Conservation (phyloP, 2,888 invertebrate genomes). For the Liodrosophila aerea region DNA sequence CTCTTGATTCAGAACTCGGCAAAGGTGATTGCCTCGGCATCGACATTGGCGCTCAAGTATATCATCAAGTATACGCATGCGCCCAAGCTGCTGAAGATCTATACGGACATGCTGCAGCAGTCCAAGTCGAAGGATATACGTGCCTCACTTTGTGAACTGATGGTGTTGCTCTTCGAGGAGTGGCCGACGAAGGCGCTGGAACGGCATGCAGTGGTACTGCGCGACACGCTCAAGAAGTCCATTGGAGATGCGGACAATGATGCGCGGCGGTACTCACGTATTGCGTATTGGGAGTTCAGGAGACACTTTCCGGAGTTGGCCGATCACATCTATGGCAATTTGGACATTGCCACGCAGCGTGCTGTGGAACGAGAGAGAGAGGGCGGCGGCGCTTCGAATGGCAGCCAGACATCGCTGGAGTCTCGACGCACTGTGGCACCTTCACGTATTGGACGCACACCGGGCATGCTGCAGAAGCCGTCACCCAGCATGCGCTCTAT, state of each 20-base stretch:
- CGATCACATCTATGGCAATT: conserved; percentile 90
- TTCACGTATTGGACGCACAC: conserved; percentile 73
- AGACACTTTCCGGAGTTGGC: conserved; percentile 95
- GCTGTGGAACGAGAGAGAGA: conserved; percentile 84
- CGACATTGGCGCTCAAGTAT: conserved; percentile 92
- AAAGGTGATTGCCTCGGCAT: conserved; percentile 96
- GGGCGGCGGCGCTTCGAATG: conserved; percentile 41
- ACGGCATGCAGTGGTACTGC: conserved; percentile 88
- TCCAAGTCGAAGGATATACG: conserved; percentile 97
- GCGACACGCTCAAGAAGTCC: conserved; percentile 93
- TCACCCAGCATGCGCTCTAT: conserved; percentile 89
- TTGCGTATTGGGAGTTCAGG: conserved; percentile 95
- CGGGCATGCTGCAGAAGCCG: conserved; percentile 71
- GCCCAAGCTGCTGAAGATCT: conserved; percentile 90
- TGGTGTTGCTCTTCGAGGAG: conserved; percentile 90
- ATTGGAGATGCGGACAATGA: conserved; percentile 96
- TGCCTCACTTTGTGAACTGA: conserved; percentile 89
- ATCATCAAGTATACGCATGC: conserved; percentile 93
- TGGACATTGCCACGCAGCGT: conserved; percentile 89
- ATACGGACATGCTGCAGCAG: conserved; percentile 88
- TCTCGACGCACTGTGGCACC: conserved; percentile 58
- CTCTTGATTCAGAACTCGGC: conserved; percentile 97
- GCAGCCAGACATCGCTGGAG: conserved; percentile 49
- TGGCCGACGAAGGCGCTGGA: conserved; percentile 95
- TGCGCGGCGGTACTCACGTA: conserved; percentile 87